These are phyloP conservation scores for Halictus quadricinctus DNA, from an alignment of 2,888 invertebrate species.

Conservation along the genomic window DNA sequence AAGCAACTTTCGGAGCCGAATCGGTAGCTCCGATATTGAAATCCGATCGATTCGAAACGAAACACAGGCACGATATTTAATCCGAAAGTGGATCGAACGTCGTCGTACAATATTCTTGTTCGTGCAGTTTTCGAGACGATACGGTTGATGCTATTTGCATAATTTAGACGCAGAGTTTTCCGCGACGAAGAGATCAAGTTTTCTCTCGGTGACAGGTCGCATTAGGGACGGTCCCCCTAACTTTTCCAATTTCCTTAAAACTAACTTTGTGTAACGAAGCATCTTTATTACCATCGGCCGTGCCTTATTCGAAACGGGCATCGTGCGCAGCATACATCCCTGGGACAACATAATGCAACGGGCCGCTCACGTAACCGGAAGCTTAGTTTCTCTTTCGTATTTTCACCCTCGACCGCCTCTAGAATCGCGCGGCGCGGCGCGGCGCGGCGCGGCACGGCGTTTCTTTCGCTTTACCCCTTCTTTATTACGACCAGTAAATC, in stretches of 20 bases:
- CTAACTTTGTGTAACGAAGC: conserved; percentile 13
- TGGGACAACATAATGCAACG: conserved; percentile 2
- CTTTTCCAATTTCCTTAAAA: conserved; percentile 31
- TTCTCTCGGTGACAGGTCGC: not conserved
- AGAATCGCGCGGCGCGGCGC: conserved; percentile 18
- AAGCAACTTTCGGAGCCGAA: not conserved
- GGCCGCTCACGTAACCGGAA: conserved; percentile 3
- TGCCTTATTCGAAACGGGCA: not conserved
- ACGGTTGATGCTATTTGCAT: not conserved
- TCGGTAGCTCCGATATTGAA: not conserved
- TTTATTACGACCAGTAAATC: conserved; percentile 48
- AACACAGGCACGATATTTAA: not conserved
- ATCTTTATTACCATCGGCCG: conserved; percentile 6
- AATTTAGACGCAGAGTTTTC: not conserved
- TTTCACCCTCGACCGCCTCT: conserved; percentile 3
- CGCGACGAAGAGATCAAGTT: not conserved
- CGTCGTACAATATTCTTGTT: not conserved
- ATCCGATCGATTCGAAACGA: not conserved
- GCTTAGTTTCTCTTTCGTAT: conserved; percentile 18
- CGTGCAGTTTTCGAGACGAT: not conserved
- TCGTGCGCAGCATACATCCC: not conserved
- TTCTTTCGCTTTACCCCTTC: conserved; percentile 9
- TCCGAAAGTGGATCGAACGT: not conserved
- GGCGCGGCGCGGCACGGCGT: not conserved
- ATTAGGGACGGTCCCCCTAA: not conserved